phyloP scores from a whole-genome alignment of 2,888 invertebrate genomes.

The Cephonodes hylas region DNA sequence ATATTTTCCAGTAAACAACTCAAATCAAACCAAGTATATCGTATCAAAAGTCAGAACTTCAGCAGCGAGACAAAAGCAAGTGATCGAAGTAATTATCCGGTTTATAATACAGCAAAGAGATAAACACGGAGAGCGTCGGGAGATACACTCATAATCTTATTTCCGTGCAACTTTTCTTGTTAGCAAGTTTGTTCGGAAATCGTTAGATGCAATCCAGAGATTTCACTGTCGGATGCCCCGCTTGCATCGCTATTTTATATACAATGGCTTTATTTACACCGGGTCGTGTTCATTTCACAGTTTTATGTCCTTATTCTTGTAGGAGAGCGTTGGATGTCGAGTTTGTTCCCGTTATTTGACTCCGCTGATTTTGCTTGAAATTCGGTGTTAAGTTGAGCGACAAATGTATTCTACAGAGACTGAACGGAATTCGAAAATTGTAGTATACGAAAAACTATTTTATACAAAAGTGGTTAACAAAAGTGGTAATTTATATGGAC shows the following conservation, averaged over 20 bases:
- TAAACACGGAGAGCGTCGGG: background rate
- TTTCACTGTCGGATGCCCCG: slow-evolving; percentile 47
- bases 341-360: slow-evolving; percentile 8
- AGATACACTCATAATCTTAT: slow-evolving; percentile 51
- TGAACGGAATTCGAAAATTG: too few relatives aligned
- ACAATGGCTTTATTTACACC: slow-evolving; percentile 13
- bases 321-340: slow-evolving; percentile 5
- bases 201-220: slow-evolving; percentile 43
- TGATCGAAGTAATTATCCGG: background rate
- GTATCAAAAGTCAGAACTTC: too few relatives aligned
- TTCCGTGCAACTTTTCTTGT: slow-evolving; percentile 66
- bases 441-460: too few relatives aligned
- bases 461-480: too few relatives aligned
- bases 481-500: too few relatives aligned
- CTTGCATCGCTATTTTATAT: slow-evolving; percentile 37
- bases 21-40: too few relatives aligned
- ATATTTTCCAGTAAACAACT: background rate
- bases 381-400: too few relatives aligned
- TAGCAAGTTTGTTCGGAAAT: slow-evolving; percentile 63
- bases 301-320: slow-evolving; percentile 11
- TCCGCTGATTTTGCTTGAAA: background rate
- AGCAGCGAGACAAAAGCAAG: background rate
- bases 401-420: too few relatives aligned
- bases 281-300: slow-evolving; percentile 11
- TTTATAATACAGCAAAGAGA: background rate